Evolutionary conservation across 2,113 vertebrate species (phyloP).

Genomic region (Apeltes quadracus): DNA sequence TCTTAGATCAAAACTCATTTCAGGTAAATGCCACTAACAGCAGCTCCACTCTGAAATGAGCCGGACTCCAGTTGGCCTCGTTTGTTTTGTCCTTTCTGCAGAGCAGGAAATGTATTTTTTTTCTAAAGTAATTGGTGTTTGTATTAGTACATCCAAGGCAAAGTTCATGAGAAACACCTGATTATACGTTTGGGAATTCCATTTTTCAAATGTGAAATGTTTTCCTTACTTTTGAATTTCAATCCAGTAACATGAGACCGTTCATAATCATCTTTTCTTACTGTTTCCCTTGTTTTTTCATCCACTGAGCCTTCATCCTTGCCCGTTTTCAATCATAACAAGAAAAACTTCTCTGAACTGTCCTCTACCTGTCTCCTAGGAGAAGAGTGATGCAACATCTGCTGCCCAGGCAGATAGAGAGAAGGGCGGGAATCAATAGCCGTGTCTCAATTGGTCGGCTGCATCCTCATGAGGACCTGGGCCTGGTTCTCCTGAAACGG

Average conservation of each 20-base stretch:
- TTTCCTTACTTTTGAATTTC: conserved; percentile 16
- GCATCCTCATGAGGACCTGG: too few species aligned
- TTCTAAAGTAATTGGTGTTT: conserved; percentile 17
- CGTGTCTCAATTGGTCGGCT: too few species aligned
- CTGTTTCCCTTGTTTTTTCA: conserved; percentile 46
- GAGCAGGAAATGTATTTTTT: background rate
- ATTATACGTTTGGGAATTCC: background rate
- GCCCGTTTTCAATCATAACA: conserved; percentile 50
- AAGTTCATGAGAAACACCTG: background rate
- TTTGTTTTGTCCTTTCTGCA: conserved; percentile 3
- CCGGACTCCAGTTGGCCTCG: background rate
- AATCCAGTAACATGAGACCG: background rate
- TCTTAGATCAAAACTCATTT: background rate
- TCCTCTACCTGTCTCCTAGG: conserved; percentile 53
- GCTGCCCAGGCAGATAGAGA: conserved; percentile 35
- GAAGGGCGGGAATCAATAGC: conserved; percentile 15
- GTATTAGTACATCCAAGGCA: background rate
- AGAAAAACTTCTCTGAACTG: conserved; percentile 61
- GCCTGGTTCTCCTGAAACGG: too few species aligned
- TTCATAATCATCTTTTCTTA: conserved; percentile 34
- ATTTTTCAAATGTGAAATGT: conserved; percentile 9
- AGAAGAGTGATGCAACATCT: conserved; percentile 62
- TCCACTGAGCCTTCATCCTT: conserved; percentile 18
- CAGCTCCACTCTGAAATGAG: background rate
- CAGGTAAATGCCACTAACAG: background rate